Conservation (phyloP, 2,888 invertebrate species). For the Eristalis intricaria region DNA sequence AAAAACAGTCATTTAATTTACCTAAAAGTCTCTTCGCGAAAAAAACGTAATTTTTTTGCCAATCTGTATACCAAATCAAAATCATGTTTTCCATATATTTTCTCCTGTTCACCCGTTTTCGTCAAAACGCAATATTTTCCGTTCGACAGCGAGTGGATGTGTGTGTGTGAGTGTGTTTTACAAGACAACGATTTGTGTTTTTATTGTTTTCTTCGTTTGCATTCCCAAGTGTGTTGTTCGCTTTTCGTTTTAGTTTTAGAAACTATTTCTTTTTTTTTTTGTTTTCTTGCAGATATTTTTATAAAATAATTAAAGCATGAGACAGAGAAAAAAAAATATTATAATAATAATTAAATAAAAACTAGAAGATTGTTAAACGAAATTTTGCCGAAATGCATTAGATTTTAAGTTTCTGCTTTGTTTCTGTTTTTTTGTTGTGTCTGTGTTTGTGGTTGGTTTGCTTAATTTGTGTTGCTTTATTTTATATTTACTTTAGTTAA, state of each 20-base stretch:
- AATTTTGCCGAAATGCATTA: slow-evolving; percentile 48
- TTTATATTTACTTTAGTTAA: slow-evolving; percentile 45
- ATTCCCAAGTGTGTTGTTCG: slow-evolving; percentile 7
- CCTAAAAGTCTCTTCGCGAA: slow-evolving; percentile 70
- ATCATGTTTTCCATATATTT: background rate
- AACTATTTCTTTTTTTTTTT: slow-evolving; percentile 37
- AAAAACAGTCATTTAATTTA: slow-evolving; percentile 70
- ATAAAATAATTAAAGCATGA: slow-evolving; percentile 62
- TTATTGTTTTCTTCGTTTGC: slow-evolving; percentile 11
- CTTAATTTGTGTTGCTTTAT: slow-evolving; percentile 33
- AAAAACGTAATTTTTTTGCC: slow-evolving; percentile 51
- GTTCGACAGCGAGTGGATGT: background rate
- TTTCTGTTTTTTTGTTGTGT: slow-evolving; percentile 34
- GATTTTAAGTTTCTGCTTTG: slow-evolving; percentile 35
- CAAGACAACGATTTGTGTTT: slow-evolving; percentile 23
- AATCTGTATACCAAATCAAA: slow-evolving; percentile 31
- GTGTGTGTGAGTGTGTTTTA: background rate
- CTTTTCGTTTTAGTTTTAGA: slow-evolving; percentile 52
- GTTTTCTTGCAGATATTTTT: slow-evolving; percentile 31
- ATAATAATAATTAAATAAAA: slow-evolving; percentile 7
- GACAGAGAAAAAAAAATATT: slow-evolving; percentile 23
- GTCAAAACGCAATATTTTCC: background rate
- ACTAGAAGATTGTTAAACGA: background rate
- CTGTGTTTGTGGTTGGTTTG: slow-evolving; percentile 8
- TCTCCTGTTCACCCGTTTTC: background rate